Evolutionary conservation across 1,140 invertebrate species (phyloP), one percentile per base, ranked within the genome.

Genomic region (Eupeodes corollae): DNA sequence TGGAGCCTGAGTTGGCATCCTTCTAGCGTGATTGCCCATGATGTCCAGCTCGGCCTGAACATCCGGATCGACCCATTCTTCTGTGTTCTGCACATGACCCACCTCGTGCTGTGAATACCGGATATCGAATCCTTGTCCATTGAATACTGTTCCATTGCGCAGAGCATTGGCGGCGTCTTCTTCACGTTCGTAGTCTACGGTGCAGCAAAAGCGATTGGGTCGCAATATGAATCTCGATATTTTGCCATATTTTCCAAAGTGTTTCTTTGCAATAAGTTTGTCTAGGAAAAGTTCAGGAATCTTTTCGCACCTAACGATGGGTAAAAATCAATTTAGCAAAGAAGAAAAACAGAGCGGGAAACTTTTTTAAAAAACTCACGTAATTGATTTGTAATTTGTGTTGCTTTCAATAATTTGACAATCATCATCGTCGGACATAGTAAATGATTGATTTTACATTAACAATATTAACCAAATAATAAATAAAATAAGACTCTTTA

Each of bases 221-320:
- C 74, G 71, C 42, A 84, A 69, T 15, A 73, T 71, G 37, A 84
- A 77, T 49, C 75, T 77, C 2, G 72, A 63, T 13, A 81, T 71
- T 33, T 64, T 70, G 0, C 83, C 83, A 61, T 78, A 85, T 47
- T 77, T 74, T 9, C 70, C 65, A 47, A 84, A 85, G 56, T 83
- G 77, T 43, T 74, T 70, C 49, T 79, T 79, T 3, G 79, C 81
- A 40, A 73, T 59, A 44, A 64, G 59, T 54, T 76, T 73, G 52
- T 79, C 63, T n/a, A 84, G 74, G 35, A 85, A 70, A 5, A 69
- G 55, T 46, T 78, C 74, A 2, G 82, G 82, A 21, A 83, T 79
- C 54, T 80, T 70, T 10, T 70, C 65, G 53, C 82, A 84, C 41
- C 77, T 79, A 52, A 10, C 50, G 46, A 42, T 5, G 8, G 3